Conservation (phyloP, 2,888 invertebrate species). For the Zygogramma bicolorata region DNA sequence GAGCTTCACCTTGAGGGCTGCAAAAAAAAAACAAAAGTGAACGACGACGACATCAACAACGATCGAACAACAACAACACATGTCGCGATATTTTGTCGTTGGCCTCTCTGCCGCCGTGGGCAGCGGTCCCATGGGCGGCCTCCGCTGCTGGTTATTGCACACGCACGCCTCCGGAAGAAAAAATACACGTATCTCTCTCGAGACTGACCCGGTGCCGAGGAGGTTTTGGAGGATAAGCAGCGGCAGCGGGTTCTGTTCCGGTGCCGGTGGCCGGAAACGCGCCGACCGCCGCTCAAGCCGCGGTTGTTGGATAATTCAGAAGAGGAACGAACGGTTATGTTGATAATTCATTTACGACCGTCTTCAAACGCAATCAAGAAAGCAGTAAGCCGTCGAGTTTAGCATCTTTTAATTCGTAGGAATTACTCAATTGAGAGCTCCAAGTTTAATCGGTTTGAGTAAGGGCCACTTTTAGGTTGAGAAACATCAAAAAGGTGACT, state of each 20-base stretch:
- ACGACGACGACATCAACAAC: background rate
- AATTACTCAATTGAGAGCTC: no score
- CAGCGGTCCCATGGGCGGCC: background rate
- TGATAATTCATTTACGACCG: background rate
- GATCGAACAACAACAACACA: slow-evolving; percentile 24
- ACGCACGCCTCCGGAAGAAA: slow-evolving; percentile 1
- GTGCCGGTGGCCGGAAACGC: background rate
- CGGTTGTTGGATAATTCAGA: background rate
- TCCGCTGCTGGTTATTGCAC: no score
- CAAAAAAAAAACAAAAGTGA: slow-evolving; percentile 64
- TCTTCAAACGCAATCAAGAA: no score
- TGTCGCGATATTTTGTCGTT: slow-evolving; percentile 17
- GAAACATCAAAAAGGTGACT: no score
- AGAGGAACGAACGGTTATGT: background rate
- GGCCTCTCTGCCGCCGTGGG: background rate
- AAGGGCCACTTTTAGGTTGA: no score
- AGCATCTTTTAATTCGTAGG: no score
- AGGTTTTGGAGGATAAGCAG: background rate
- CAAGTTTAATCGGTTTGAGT: no score
- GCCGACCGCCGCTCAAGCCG: background rate
- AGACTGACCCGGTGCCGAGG: background rate
- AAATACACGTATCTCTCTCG: background rate
- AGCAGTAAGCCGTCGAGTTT: no score
- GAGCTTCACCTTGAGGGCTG: slow-evolving; percentile 97
- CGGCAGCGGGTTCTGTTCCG: background rate